Conservation (phyloP, 2,888 invertebrate species). For the Dicyrtoma fusca region DNA sequence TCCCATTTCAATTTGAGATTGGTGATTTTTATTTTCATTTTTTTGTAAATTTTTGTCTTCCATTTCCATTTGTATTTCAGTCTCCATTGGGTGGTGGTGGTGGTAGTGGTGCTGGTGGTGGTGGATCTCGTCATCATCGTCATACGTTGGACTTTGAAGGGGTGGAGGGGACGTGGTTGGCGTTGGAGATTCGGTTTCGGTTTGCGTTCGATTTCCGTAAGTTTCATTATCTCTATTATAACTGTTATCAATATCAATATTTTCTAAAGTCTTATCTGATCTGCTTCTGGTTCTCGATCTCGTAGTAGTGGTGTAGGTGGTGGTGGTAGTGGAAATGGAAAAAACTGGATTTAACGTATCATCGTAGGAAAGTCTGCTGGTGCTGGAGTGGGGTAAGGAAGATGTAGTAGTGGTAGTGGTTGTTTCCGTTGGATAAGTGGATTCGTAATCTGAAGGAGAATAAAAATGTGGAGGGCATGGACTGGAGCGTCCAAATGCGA, state of each 20-base stretch:
- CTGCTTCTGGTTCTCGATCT: neutral
- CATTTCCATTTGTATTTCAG: neutral
- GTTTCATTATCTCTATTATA: neutral
- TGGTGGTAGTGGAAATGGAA: no score
- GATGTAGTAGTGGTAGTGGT: no score
- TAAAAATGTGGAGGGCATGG: constrained; percentile 59
- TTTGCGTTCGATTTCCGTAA: constrained; percentile 4
- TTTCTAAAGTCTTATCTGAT: neutral
- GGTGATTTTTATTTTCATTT: no score
- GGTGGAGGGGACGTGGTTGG: no score
- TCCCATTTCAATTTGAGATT: no score
- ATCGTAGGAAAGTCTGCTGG: no score
- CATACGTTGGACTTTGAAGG: no score
- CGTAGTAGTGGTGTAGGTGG: neutral
- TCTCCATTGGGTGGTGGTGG: neutral
- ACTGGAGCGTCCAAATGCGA: constrained; percentile 68
- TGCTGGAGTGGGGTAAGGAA: no score
- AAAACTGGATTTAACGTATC: no score
- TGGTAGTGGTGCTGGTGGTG: neutral
- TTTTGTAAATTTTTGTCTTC: no score
- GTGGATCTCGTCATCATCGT: neutral
- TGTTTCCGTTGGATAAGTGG: neutral
- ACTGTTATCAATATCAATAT: neutral
- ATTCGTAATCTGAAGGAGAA: neutral
- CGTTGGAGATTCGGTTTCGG: neutral